Evolutionary conservation across 2,797 vertebrate species (phyloP).

Genomic region (Cossypha caffra): DNA sequence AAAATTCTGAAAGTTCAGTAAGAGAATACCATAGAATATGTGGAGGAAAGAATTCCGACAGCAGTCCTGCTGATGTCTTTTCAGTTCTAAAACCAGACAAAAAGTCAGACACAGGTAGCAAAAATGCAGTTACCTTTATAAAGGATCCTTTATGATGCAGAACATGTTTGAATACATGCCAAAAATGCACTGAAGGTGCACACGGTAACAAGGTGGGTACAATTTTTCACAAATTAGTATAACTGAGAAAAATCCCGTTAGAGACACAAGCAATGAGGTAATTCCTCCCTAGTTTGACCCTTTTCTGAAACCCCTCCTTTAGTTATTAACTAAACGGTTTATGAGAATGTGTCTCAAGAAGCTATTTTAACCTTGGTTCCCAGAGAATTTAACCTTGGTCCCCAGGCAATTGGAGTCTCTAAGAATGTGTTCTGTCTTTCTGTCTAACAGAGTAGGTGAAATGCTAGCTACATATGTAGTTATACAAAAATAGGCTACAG

Average conservation of each 20-base stretch:
- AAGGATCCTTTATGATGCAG: neutral
- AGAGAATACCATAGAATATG: neutral
- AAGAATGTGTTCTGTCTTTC: neutral
- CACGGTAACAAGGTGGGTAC: fast-evolving
- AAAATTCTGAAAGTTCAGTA: neutral
- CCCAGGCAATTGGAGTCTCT: neutral
- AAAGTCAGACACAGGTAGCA: neutral
- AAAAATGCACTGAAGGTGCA: fast-evolving
- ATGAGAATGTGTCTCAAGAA: neutral
- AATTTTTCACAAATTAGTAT: neutral
- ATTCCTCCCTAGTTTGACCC: fast-evolving
- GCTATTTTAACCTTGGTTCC: neutral
- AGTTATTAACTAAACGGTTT: neutral
- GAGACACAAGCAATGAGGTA: neutral
- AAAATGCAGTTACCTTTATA: neutral
- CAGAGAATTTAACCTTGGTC: neutral
- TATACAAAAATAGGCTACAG: neutral
- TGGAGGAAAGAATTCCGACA: neutral
- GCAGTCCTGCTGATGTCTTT: neutral
- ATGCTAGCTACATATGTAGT: neutral
- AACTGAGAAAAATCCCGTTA: neutral
- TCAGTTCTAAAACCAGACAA: neutral
- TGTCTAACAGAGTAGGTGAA: neutral
- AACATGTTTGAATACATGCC: fast-evolving
- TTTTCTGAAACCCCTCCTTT: neutral